phyloP scores from a whole-genome alignment of 2,888 invertebrate genomes.

The Stenotaenia linearis region DNA sequence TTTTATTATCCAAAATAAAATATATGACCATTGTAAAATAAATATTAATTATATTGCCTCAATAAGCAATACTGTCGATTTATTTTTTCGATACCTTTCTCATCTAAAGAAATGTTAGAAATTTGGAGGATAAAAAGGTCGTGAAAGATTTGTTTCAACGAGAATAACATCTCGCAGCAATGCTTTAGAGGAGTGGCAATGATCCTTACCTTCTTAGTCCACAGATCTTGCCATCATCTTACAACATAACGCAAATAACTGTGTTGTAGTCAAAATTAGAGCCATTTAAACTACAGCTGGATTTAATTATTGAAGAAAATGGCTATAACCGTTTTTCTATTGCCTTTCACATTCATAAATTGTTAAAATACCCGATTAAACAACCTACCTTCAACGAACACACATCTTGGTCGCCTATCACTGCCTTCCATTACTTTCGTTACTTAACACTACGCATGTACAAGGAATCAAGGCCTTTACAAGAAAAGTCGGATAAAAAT shows the following conservation, averaged over 20 bases:
- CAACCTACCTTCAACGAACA: neutral
- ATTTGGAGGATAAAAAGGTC: no score
- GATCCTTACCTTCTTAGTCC: neutral
- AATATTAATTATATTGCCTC: neutral
- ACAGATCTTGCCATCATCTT: neutral
- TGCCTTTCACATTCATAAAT: neutral
- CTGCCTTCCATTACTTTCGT: conserved; percentile 5
- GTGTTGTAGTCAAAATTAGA: neutral
- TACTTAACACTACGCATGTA: neutral
- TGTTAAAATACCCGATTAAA: neutral
- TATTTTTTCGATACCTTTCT: no score
- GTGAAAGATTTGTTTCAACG: no score
- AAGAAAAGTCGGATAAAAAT: neutral
- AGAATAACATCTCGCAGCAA: neutral
- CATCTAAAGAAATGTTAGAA: no score
- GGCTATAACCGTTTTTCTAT: neutral
- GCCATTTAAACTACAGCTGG: neutral
- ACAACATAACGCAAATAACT: neutral
- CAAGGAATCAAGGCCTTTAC: neutral
- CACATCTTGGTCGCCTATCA: neutral
- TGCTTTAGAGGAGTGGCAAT: neutral
- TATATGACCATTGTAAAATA: no score
- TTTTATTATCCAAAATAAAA: no score
- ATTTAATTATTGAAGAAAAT: neutral
- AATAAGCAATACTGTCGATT: neutral